These are phyloP conservation scores for Linepithema humile DNA, from an alignment of 1,140 invertebrate genomes.

Conservation along the genomic window DNA sequence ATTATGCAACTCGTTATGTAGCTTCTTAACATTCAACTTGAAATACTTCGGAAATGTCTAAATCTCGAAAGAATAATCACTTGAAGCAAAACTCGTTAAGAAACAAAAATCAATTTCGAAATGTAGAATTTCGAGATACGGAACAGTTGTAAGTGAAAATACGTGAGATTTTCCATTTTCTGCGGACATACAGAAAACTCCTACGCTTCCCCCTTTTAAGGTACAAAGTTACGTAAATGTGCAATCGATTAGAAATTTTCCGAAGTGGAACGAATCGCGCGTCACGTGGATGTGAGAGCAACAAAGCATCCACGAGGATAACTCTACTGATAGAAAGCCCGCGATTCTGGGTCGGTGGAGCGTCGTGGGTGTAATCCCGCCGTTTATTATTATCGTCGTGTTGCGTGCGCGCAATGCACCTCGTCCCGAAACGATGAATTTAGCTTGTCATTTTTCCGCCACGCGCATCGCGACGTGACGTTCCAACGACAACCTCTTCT, in stretches of 20 bases:
- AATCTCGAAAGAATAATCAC: too few relatives aligned
- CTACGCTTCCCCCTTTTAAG: background rate
- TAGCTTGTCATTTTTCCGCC: conserved; percentile 14
- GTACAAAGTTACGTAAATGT: background rate
- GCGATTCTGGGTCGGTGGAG: background rate
- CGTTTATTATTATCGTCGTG: background rate
- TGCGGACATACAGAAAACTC: background rate
- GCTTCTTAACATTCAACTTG: too few relatives aligned
- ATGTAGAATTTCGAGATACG: too few relatives aligned
- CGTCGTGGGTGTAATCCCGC: background rate
- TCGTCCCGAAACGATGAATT: conserved; percentile 6
- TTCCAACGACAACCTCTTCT: background rate
- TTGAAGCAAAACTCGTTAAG: too few relatives aligned
- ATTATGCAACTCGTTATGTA: too few relatives aligned
- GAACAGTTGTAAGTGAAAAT: background rate
- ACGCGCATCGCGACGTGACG: background rate
- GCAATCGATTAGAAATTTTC: background rate
- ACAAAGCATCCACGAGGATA: background rate
- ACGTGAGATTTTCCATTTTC: background rate
- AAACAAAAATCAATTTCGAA: too few relatives aligned
- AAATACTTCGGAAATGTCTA: too few relatives aligned
- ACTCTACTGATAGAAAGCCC: background rate
- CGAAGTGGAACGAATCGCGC: background rate
- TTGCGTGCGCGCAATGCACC: background rate
- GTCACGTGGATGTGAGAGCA: background rate